Conservation (phyloP, 2,113 vertebrate genomes). For the Nettapus auritus region DNA sequence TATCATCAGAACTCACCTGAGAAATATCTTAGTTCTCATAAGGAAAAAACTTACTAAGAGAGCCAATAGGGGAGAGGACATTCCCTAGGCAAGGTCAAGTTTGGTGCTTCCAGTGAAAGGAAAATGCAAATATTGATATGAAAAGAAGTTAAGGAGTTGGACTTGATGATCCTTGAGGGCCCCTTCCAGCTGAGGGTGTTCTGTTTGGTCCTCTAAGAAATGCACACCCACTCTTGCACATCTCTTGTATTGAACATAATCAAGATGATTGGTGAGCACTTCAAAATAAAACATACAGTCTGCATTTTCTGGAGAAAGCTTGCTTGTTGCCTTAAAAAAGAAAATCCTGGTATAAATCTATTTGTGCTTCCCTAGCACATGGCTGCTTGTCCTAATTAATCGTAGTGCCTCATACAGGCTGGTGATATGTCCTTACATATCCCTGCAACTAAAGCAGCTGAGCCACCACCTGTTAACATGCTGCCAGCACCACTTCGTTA, state of each 20-base stretch:
- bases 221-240: not conserved
- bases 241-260: not conserved
- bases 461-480: constrained; percentile 84
- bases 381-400: constrained; percentile 74
- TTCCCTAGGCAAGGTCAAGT: not conserved
- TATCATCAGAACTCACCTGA: not conserved
- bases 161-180: too few species aligned
- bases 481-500: constrained; percentile 79
- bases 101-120: not conserved
- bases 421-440: constrained; percentile 45
- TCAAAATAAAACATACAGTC: not conserved
- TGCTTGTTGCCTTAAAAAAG: not conserved
- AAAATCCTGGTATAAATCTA: constrained; percentile 9
- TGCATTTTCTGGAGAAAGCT: not conserved
- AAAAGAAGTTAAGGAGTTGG: not conserved
- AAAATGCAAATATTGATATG: not conserved
- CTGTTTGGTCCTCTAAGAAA: not conserved
- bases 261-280: not conserved
- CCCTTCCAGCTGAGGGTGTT: too few species aligned
- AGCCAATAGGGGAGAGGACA: not conserved
- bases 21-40: not conserved
- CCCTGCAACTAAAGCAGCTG: constrained; percentile 74
- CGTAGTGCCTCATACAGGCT: not conserved
- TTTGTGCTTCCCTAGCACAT: constrained; percentile 61
- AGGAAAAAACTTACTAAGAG: not conserved